Conservation (phyloP, 2,888 invertebrate genomes). For the Luperina testacea region DNA sequence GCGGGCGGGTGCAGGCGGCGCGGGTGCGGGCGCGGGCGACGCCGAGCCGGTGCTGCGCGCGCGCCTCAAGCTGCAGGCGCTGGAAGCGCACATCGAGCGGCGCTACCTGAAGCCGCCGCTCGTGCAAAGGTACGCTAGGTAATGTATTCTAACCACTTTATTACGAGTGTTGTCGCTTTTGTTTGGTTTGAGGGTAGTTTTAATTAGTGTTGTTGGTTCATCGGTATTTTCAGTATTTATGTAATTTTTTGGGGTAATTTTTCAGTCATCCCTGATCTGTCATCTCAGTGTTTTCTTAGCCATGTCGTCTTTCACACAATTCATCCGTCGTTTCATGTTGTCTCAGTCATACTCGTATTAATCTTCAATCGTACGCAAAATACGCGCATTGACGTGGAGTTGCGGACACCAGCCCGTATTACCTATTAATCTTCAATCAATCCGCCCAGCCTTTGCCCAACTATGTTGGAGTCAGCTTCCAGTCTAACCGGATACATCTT, state of each 20-base stretch:
- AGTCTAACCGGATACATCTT: not conserved
- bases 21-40: constrained; percentile 76
- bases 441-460: no score
- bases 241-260: not conserved
- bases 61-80: constrained; percentile 93
- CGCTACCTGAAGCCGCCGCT: constrained; percentile 98
- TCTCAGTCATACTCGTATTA: no score
- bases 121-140: constrained; percentile 90
- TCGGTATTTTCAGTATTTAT: not conserved
- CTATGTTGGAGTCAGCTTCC: no score
- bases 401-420: no score
- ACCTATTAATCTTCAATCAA: no score
- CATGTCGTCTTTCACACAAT: no score
- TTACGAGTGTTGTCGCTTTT: not conserved
- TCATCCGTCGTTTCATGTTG: no score
- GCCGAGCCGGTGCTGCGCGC: constrained; percentile 89
- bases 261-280: no score
- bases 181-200: not conserved
- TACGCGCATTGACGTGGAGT: no score
- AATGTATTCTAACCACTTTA: constrained; percentile 68
- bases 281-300: no score
- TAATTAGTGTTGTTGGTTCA: not conserved
- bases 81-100: constrained; percentile 97
- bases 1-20: constrained; percentile 73
- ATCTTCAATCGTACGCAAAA: no score